These are phyloP conservation scores for Protonibea diacanthus DNA, from an alignment of 2,797 vertebrate species.

Conservation along the genomic window DNA sequence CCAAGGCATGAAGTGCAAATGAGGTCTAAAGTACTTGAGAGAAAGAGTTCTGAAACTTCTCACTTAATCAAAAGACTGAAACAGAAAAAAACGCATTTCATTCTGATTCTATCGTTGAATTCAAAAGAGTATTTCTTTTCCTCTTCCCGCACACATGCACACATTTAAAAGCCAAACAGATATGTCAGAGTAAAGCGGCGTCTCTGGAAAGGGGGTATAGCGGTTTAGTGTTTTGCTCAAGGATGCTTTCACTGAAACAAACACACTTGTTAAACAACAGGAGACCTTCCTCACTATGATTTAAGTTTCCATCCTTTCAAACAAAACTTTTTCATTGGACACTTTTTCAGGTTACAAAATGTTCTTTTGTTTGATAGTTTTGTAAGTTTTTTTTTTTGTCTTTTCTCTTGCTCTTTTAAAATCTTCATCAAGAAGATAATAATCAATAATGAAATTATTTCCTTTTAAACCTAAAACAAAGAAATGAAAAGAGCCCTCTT, in stretches of 20 bases:
- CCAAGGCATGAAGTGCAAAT: conserved; percentile 63
- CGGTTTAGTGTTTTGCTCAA: conserved; percentile 4
- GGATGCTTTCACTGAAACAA: conserved; percentile 17
- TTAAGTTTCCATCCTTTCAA: conserved; percentile 14
- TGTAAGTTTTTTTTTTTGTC: background rate
- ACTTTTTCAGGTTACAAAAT: background rate
- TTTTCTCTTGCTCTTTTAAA: background rate
- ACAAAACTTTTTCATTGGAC: background rate
- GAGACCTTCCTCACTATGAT: background rate
- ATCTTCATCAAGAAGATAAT: too few species aligned
- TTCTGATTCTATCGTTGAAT: background rate
- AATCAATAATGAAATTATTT: background rate
- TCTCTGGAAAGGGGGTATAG: conserved; percentile 4
- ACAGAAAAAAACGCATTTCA: conserved; percentile 4
- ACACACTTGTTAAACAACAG: conserved; percentile 16
- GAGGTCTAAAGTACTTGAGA: conserved; percentile 47
- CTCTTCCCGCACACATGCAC: background rate
- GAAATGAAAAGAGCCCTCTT: background rate
- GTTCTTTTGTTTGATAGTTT: background rate
- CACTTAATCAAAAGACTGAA: conserved; percentile 26
- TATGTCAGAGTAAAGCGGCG: background rate
- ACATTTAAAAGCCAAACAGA: conserved; percentile 9
- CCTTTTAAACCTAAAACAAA: background rate
- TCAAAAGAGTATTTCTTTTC: conserved; percentile 8
- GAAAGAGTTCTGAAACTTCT: conserved; percentile 43